Base-by-base conservation (phyloP, 1,140 invertebrate genomes). In the Colletes gigas region DNA sequence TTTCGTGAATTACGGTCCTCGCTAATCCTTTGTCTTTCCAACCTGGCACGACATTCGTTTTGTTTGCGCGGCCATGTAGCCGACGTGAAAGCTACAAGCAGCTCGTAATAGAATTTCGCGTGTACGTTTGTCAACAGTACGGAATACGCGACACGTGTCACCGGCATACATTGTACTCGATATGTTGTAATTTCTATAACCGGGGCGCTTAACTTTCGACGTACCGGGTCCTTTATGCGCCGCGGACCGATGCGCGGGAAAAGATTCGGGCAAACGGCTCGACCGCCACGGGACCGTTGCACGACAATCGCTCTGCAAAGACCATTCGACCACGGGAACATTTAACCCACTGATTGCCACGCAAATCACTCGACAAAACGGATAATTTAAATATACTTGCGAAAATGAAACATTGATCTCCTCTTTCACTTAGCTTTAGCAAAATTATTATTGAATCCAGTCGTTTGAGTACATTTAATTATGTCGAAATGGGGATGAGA, bases 51-150 rank as follows among this genome's bases (percentile, higher is more conserved):
- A 47, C 19, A 21, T 15, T 67, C 65, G 19, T 67, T 67, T 50
- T 5, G 44, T 44, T 67, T 47, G 19, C 63, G 4, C 63, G n/a
- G 63, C 41, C 17, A 9, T 17, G 39, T n/a, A 14, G 62, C 3
- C 39, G 41, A 12, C 8, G 41, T 47, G 63, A 66, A 19, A 66
- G 39, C 17, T 44, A 9, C 65, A 14, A 67, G n/a, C 41, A 52
- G 10, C 17, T 52, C 17, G 44, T 67, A 67, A 67, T 67, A 47
- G 65, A 67, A 67, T 67, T 67, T 52, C 65, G 15, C 17, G 4
- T n/a, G 44, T 41, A 41, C 14, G 60, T 63, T 63, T 41, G 60
- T 63, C 21, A 30, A n/a, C 10, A 14, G 21, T 19, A 55, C 30
- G 60, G 3, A 50, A 10, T 4, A 50, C 17, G 65, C n/a, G 65